These are phyloP conservation scores for Lycia hirtaria DNA, from an alignment of 2,888 invertebrate species.

Conservation along the genomic window DNA sequence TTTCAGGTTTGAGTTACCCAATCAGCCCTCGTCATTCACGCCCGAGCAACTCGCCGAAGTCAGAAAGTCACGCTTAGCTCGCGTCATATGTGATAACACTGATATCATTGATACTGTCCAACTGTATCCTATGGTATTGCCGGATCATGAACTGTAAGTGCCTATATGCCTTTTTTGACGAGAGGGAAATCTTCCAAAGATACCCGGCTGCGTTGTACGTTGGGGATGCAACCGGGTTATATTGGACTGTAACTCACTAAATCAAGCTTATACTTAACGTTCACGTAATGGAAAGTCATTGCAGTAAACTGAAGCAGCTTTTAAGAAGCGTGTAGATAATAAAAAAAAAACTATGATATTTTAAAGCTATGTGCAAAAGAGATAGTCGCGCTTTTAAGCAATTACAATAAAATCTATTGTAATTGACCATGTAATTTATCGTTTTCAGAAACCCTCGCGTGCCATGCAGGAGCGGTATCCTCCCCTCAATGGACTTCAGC, in stretches of 20 bases:
- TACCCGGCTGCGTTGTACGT: too few relatives aligned
- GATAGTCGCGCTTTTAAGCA: too few relatives aligned
- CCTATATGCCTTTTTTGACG: not conserved
- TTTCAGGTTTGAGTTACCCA: constrained; percentile 92
- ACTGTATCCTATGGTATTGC: constrained; percentile 95
- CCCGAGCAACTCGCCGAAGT: constrained; percentile 94
- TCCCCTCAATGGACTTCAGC: constrained; percentile 94
- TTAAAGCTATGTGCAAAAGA: too few relatives aligned
- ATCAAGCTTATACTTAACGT: too few relatives aligned
- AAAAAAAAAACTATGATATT: too few relatives aligned
- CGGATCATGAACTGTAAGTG: constrained; percentile 96
- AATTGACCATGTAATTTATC: not conserved
- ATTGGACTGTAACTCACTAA: too few relatives aligned
- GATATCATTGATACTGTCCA: constrained; percentile 96
- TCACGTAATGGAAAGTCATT: too few relatives aligned
- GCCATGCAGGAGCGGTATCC: constrained; percentile 94
- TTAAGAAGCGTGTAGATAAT: too few relatives aligned
- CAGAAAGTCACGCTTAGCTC: constrained; percentile 91
- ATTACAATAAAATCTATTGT: too few relatives aligned
- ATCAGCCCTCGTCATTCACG: constrained; percentile 96
- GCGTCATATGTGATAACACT: constrained; percentile 96
- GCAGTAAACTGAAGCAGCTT: too few relatives aligned
- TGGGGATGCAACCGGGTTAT: too few relatives aligned
- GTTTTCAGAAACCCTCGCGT: constrained; percentile 94
- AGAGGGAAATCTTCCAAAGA: too few relatives aligned